These are phyloP conservation scores for Sminthurinus signatus DNA, from an alignment of 1,140 invertebrate genomes.

Conservation along the genomic window DNA sequence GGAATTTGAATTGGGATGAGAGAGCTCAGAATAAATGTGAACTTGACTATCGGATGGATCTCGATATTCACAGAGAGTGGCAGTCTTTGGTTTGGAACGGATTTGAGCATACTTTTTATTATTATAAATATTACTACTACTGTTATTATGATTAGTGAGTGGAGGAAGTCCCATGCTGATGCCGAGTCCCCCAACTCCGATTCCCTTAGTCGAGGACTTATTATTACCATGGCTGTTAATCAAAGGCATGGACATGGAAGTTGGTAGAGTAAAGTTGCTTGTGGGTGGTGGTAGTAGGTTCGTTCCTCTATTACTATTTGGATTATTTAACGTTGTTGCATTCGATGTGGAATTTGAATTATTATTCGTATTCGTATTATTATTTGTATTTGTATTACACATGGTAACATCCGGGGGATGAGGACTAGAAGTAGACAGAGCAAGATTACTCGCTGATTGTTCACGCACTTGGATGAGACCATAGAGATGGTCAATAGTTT, in stretches of 20 bases:
- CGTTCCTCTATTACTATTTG: not conserved
- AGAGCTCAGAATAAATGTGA: conserved; percentile 51
- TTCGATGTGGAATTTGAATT: not conserved
- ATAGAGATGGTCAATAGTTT: conserved; percentile 70
- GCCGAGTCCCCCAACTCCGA: too few species aligned
- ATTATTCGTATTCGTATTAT: not conserved
- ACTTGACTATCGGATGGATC: conserved; percentile 49
- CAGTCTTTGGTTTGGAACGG: conserved; percentile 32
- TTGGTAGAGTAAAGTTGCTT: conserved; percentile 47
- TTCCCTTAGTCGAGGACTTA: too few species aligned
- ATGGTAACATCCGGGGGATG: conserved; percentile 42
- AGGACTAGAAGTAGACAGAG: conserved; percentile 34
- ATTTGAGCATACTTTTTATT: conserved; percentile 33
- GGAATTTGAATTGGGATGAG: conserved; percentile 12
- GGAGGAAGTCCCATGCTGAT: conserved; percentile 16
- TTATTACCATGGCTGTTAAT: too few species aligned
- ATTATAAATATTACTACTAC: not conserved
- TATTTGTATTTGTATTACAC: conserved; percentile 6
- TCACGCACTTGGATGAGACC: conserved; percentile 66
- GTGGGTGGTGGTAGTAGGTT: conserved; percentile 45
- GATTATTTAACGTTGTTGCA: not conserved
- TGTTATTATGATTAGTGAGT: conserved; percentile 41
- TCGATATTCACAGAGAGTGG: conserved; percentile 48
- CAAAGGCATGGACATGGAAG: conserved; percentile 47
- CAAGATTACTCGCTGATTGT: not conserved